These are phyloP conservation scores for Gibbula magus DNA, from an alignment of 2,888 invertebrate genomes.

Conservation along the genomic window DNA sequence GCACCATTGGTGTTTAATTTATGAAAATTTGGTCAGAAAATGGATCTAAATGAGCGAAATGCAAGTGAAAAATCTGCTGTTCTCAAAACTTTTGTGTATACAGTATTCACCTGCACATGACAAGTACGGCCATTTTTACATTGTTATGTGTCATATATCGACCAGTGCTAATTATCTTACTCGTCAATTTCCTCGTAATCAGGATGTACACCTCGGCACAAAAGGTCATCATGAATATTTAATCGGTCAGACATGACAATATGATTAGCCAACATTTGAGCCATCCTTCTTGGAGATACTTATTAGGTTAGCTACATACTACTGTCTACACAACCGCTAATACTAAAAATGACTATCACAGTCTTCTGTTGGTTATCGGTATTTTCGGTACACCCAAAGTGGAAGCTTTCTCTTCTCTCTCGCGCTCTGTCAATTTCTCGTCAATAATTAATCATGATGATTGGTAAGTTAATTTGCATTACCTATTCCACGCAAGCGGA, in stretches of 20 bases:
- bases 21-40: no score
- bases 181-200: conserved; percentile 1
- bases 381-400: background rate
- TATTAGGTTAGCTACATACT: background rate
- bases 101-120: background rate
- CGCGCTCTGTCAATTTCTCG: background rate
- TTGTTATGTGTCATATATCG: background rate
- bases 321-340: background rate
- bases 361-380: background rate
- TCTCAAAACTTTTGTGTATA: no score
- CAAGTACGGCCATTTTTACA: background rate
- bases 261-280: background rate
- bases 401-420: background rate
- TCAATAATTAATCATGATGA: background rate
- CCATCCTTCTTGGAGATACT: background rate
- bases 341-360: background rate
- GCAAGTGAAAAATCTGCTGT: no score
- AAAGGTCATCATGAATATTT: conserved; percentile 13
- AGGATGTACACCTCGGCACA: background rate
- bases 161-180: background rate
- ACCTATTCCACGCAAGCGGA: background rate
- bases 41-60: no score
- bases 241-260: conserved; percentile 7
- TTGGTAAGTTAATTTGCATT: background rate
- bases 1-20: no score